A percentile compares a stretch with the other conserved stretches of the same genome.
These are phyloP conservation scores for Acromyrmex echinatior DNA, from an alignment of 1,140 invertebrate genomes.

Conservation along the genomic window DNA sequence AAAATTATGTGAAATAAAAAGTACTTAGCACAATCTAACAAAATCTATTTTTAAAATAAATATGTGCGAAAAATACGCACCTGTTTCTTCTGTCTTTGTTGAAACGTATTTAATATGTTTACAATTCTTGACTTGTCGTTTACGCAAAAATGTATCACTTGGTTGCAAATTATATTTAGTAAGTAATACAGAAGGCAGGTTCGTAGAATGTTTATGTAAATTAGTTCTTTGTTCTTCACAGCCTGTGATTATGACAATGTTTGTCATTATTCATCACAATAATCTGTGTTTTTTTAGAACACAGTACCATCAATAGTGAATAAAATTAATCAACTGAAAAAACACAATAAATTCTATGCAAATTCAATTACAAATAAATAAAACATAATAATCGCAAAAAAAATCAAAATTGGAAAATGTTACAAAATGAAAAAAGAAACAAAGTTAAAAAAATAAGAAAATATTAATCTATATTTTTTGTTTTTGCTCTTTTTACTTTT, in stretches of 20 bases:
- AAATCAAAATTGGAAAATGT: background rate
- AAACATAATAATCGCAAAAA: slow-evolving; percentile 1
- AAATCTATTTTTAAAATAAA: slow-evolving; percentile 8
- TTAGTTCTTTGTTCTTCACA: slow-evolving; percentile 56
- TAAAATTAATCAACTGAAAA: slow-evolving; percentile 60
- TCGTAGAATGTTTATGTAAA: slow-evolving; percentile 44
- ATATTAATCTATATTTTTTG: background rate
- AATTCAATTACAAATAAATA: slow-evolving; percentile 1
- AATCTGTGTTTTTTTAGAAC: slow-evolving; percentile 45
- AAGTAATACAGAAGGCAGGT: slow-evolving; percentile 65
- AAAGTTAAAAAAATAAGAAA: slow-evolving; percentile 14
- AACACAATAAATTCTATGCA: slow-evolving; percentile 13
- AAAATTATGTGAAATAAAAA: slow-evolving; percentile 9
- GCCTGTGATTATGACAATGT: slow-evolving; percentile 49
- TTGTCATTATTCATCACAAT: slow-evolving; percentile 51
- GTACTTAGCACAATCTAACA: slow-evolving; percentile 23
- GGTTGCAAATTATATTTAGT: slow-evolving; percentile 71
- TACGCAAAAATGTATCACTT: slow-evolving; percentile 75
- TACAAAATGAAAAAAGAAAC: background rate
- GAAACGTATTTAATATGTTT: slow-evolving; percentile 76
- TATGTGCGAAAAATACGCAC: slow-evolving; percentile 62
- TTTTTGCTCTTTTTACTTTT: background rate
- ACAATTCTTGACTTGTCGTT: slow-evolving; percentile 76
- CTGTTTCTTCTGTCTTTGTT: slow-evolving; percentile 66
- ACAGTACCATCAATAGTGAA: slow-evolving; percentile 33